A percentile compares a stretch with the other conserved stretches of the same genome.
phyloP scores from a whole-genome alignment of 2,888 invertebrate genomes.

The Drosophila fulvimacula region DNA sequence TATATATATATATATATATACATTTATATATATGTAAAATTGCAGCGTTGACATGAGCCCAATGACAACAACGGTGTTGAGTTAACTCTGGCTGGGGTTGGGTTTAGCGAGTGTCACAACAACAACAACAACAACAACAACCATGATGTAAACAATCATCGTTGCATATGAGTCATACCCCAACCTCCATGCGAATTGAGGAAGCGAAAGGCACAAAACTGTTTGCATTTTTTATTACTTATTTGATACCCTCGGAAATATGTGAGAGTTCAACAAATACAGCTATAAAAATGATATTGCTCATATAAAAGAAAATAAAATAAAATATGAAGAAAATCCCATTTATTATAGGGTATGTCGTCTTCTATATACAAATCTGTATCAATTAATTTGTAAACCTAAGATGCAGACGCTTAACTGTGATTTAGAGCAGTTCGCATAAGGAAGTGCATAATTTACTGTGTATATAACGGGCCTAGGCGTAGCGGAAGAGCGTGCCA shows the following conservation, averaged over 20 bases:
- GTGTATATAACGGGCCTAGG: conserved; percentile 15
- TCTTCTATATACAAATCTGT: not conserved
- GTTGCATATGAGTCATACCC: conserved; percentile 53
- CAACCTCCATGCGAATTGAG: conserved; percentile 30
- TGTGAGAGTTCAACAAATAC: not conserved
- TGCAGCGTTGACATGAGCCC: conserved; percentile 48
- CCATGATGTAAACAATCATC: conserved; percentile 68
- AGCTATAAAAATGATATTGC: not conserved
- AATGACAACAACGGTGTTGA: conserved; percentile 74
- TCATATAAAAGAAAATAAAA: not conserved
- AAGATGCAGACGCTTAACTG: not conserved
- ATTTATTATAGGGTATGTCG: conserved; percentile 6
- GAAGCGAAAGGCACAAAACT: conserved; percentile 55
- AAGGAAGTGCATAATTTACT: conserved; percentile 56
- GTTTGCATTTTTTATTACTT: conserved; percentile 12
- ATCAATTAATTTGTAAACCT: not conserved
- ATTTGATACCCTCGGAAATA: conserved; percentile 13
- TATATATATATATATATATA: conserved; percentile 26
- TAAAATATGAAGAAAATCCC: too few species aligned
- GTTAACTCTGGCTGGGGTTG: conserved; percentile 46
- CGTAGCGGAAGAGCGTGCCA: conserved; percentile 45
- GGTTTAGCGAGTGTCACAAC: conserved; percentile 15
- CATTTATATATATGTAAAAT: too few species aligned
- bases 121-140: conserved; percentile 13
- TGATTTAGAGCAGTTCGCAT: conserved; percentile 36